These are phyloP conservation scores for Scylla paramamosain DNA, from an alignment of 1,140 invertebrate genomes.

Conservation along the genomic window DNA sequence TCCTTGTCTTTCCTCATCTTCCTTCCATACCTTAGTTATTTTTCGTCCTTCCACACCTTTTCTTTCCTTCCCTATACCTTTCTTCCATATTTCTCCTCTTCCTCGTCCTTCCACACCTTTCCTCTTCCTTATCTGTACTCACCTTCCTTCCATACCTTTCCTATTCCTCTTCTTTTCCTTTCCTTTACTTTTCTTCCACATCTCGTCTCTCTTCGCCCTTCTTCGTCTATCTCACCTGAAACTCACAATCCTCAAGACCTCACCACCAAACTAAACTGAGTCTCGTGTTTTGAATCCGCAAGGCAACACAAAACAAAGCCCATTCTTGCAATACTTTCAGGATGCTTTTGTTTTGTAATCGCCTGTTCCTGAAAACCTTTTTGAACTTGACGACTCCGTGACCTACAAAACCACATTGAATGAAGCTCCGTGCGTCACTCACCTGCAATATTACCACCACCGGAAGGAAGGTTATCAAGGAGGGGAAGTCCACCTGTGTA, in stretches of 20 bases:
- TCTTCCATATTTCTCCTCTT: not conserved
- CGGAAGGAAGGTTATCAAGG: not conserved
- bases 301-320: no score
- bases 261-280: no score
- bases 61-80: not conserved
- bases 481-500: not conserved
- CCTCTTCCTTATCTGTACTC: not conserved
- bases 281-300: no score
- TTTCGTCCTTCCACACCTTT: not conserved
- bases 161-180: not conserved
- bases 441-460: not conserved
- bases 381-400: not conserved
- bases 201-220: not conserved
- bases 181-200: not conserved
- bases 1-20: not conserved
- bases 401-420: not conserved
- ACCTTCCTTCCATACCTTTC: not conserved
- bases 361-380: no score
- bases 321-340: no score
- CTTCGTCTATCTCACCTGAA: not conserved
- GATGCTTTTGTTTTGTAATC: no score
- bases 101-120: not conserved
- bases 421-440: not conserved
- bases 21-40: not conserved
- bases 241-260: no score